phyloP scores from a whole-genome alignment of 2,888 invertebrate genomes.

The Drosophila yooni region DNA sequence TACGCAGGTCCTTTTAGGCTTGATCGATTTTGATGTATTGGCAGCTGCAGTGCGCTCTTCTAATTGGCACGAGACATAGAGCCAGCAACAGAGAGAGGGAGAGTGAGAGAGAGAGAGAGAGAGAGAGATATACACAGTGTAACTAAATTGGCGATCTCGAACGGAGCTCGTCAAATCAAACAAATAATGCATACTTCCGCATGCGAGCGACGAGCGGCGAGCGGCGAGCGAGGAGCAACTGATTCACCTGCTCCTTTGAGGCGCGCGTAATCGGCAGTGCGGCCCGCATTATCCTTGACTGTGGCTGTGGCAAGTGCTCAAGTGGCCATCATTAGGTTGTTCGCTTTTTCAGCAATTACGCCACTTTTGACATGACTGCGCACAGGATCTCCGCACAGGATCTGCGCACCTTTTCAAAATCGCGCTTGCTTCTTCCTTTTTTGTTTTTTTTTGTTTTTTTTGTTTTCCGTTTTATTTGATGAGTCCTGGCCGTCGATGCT shows the following conservation, averaged over 20 bases:
- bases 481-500: slow-evolving; percentile 52
- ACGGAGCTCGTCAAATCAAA: slow-evolving; percentile 60
- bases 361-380: slow-evolving; percentile 65
- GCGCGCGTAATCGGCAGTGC: slow-evolving; percentile 47
- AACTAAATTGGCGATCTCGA: slow-evolving; percentile 5
- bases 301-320: slow-evolving; percentile 31
- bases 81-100: background rate
- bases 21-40: slow-evolving; percentile 21
- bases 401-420: slow-evolving; percentile 74
- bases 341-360: slow-evolving; percentile 69
- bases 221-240: slow-evolving; percentile 18
- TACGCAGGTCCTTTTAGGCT: background rate
- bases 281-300: slow-evolving; percentile 75
- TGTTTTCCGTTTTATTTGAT: slow-evolving; percentile 41
- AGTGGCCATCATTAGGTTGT: slow-evolving; percentile 71
- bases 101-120: background rate
- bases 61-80: slow-evolving; percentile 20
- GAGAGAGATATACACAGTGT: background rate
- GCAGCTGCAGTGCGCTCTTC: slow-evolving; percentile 48
- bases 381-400: slow-evolving; percentile 32
- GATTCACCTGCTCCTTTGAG: slow-evolving; percentile 74
- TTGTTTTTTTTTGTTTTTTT: slow-evolving; percentile 15
- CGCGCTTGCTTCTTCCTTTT: slow-evolving; percentile 59
- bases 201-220: slow-evolving; percentile 1
- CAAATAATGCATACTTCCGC: slow-evolving; percentile 78